Percentiles rank a stretch among this genome's conserved stretches.
Conservation (phyloP, 1,140 invertebrate species). For the Prorops nasuta region DNA sequence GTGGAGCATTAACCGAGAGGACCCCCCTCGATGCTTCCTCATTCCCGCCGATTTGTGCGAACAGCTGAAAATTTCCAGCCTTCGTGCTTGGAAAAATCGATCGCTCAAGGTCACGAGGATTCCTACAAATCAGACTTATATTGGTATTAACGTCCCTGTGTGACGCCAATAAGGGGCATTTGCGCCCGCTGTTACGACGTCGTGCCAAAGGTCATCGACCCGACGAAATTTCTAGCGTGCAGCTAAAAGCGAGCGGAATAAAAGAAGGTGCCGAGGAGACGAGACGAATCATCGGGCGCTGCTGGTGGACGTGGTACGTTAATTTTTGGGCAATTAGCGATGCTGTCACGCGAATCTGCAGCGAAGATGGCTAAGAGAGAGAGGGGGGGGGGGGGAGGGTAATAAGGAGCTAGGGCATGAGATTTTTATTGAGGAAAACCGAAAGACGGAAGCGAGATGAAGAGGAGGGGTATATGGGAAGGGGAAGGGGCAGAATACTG, state of each 20-base stretch:
- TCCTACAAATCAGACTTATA: no score
- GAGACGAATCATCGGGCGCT: not conserved
- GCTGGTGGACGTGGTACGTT: constrained; percentile 26
- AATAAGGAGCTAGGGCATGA: no score
- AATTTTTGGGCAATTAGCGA: constrained; percentile 31
- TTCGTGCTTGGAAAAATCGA: not conserved
- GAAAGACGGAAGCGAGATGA: not conserved
- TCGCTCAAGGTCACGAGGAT: no score
- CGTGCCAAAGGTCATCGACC: not conserved
- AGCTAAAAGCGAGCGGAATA: not conserved
- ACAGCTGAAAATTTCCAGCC: not conserved
- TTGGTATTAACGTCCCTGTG: no score
- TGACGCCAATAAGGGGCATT: no score
- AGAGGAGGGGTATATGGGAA: constrained; percentile 10
- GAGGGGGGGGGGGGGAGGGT: no score
- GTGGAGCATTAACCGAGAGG: not conserved
- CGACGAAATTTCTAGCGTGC: not conserved
- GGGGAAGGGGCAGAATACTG: constrained; percentile 4
- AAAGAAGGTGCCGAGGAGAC: constrained; percentile 8
- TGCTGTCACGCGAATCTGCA: constrained; percentile 23
- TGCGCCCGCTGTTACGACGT: no score
- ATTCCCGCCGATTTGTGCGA: not conserved
- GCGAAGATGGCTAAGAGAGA: constrained; percentile 15
- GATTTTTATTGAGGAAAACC: no score
- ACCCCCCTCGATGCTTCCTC: not conserved